Conservation (phyloP, 1,140 invertebrate species). For the Caerostris darwini region DNA sequence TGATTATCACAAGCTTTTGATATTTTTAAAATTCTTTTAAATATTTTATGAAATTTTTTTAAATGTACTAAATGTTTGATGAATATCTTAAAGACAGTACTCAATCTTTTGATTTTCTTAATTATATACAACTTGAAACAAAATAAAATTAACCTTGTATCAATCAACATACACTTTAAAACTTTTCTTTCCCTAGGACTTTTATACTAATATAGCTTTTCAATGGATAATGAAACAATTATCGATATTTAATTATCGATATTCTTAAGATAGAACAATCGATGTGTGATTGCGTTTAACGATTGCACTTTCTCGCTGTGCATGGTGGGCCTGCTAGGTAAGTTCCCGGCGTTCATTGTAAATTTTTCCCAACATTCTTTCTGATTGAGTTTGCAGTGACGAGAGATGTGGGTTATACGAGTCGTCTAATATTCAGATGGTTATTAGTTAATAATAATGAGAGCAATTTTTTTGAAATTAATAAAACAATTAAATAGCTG, state of each 20-base stretch:
- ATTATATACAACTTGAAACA: too few relatives aligned
- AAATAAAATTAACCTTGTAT: too few relatives aligned
- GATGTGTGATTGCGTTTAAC: not conserved
- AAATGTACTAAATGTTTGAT: too few relatives aligned
- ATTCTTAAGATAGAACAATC: not conserved
- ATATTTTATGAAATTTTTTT: too few relatives aligned
- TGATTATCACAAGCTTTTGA: too few relatives aligned
- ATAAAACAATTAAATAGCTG: not conserved
- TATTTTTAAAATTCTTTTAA: too few relatives aligned
- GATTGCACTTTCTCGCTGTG: slow-evolving; percentile 57
- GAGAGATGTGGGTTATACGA: not conserved
- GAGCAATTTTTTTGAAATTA: not conserved
- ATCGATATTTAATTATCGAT: not conserved
- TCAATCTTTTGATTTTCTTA: too few relatives aligned
- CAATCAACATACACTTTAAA: too few relatives aligned
- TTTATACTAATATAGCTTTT: not conserved
- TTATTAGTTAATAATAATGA: not conserved
- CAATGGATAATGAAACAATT: not conserved
- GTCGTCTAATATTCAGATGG: not conserved
- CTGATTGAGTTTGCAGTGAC: not conserved
- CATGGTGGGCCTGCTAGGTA: slow-evolving; percentile 77
- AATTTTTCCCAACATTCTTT: slow-evolving; percentile 78
- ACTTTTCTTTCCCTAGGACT: not conserved
- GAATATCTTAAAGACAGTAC: too few relatives aligned
- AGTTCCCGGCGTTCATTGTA: slow-evolving; percentile 78